Base-by-base conservation (phyloP, 2,888 invertebrate genomes). In the Theretra japonica region DNA sequence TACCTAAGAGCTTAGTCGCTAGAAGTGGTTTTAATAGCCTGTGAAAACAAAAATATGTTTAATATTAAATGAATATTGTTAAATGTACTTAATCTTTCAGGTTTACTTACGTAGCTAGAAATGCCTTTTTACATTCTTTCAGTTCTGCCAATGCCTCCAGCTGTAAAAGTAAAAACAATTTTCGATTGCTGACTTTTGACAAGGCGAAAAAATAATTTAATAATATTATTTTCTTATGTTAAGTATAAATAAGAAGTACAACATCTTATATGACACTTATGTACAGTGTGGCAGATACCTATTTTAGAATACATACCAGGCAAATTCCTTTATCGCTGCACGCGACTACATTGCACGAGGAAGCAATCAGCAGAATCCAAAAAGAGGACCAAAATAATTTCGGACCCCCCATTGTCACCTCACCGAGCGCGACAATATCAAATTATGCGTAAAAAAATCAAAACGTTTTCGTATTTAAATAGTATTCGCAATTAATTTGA, bases 71-170 rank as follows among this genome's bases (percentile, higher is more conserved):
- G 19, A 57, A 53, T 68, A 21, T 33, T 15, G 11, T n/a, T n/a
- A 17, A n/a, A 33, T 17, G 50, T 48, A 59, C n/a, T 28, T 23
- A 68, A 70, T 68, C 8, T 62, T n/a, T n/a, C 17, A 48, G 11
- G 5, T n/a, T 73, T 80, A 92, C 94, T 86, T 84, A 94, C 94
- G 91, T 82, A 68, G 89, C 84, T 21, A 93, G 75, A 2, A 90
- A 88, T 4, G 83, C 77, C 79, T 94, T 94, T 75, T 90, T 88
- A 77, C 92, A 94, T 82, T 92, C 92, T 76, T 93, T 94, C 82
- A 93, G 83, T 68, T 92, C 93, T 72, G 92, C 90, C 0, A 94
- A 75, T 0, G 91, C 90, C 74, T 94, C 93, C 75, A 93, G 74
- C 94, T 93, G 87, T 69, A 85, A 86, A 73, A 73, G n/a, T n/a